Base-by-base conservation (phyloP, 2,113 vertebrate species). In the Trematocara unimaculatum region DNA sequence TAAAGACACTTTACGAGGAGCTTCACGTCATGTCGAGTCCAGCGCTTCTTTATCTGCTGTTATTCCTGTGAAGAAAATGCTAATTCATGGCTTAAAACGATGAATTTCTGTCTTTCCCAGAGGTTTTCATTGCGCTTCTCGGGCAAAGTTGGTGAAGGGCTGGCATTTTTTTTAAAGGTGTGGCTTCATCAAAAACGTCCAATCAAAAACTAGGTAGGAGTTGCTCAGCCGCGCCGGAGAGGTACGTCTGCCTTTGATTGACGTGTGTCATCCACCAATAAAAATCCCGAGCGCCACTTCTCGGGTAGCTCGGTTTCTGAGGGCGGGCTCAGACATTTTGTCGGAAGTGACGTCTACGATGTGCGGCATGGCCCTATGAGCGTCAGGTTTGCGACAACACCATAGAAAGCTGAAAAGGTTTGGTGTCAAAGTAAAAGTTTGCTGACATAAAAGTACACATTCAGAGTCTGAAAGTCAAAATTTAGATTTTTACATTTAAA, bases 111-210 rank as follows among this genome's bases (percentile, higher is more conserved):
- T 62, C 82, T 80, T 83, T 83, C 56, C 87, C 80, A 53, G 47
- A 89, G 92, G 60, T 94, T 94, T 95, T 93, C 88, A 93, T 94
- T 93, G 70, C 91, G 90, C 89, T 89, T 92, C 82, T 79, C 62
- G 6, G 56, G 78, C 29, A 82, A 93, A 92, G 86, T 93, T 88
- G 79, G 84, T 86, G 62, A 80, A 54, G 82, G 90, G 91, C 5
- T 79, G 67, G 86, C 15, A 13, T 84, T 15, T 67, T 67, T n/a
- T 31, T 4, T 35, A 12, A 26, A 85, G 94, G 95, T 20, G 96
- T 87, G 87, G 60, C 40, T 64, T 84, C 15, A 3, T 31, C 3
- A 18, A 47, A n/a, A 12, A 2, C 2, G 26, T 55, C 96, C 96
- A 95, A 96, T 96, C 87, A 83, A 7, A 77, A 4, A 1, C 4